Percentiles rank a stretch among this genome's conserved stretches.
phyloP scores from a whole-genome alignment of 2,888 invertebrate species.

The Adelphocoris suturalis region DNA sequence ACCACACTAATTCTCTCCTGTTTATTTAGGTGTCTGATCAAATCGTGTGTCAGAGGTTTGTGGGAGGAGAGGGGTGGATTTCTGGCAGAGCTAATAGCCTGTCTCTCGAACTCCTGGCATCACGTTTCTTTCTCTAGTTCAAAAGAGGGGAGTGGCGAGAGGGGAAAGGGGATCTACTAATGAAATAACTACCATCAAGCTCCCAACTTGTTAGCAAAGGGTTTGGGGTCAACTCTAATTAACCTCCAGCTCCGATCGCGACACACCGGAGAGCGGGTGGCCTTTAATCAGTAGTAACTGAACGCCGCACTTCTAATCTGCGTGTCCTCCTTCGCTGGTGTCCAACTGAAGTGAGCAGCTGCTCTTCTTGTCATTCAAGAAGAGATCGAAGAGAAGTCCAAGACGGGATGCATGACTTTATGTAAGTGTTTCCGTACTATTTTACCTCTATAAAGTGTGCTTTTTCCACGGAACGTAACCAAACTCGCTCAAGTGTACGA shows the following conservation, averaged over 20 bases:
- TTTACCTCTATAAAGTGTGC: no score
- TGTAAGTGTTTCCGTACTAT: no score
- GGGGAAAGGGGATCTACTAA: background rate
- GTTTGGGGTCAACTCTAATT: constrained; percentile 5
- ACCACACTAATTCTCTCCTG: no score
- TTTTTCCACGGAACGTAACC: no score
- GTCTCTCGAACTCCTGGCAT: background rate
- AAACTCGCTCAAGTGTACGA: no score
- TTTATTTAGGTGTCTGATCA: no score
- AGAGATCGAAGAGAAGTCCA: no score
- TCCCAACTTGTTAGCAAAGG: constrained; percentile 5
- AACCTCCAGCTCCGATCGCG: background rate
- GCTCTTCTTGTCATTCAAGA: no score
- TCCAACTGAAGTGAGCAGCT: no score
- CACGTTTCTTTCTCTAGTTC: constrained; percentile 19
- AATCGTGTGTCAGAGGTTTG: no score
- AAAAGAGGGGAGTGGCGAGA: background rate
- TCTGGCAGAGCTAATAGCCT: background rate
- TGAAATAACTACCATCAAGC: constrained; percentile 13
- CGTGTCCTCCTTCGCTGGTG: background rate
- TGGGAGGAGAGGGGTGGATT: background rate
- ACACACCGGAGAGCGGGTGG: background rate
- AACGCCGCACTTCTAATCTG: background rate
- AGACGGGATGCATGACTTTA: no score
- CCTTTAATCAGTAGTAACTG: background rate